Evolutionary conservation across 2,797 vertebrate genomes (phyloP), one percentile per base, ranked within the genome.

Genomic region (Vipera ursinii): DNA sequence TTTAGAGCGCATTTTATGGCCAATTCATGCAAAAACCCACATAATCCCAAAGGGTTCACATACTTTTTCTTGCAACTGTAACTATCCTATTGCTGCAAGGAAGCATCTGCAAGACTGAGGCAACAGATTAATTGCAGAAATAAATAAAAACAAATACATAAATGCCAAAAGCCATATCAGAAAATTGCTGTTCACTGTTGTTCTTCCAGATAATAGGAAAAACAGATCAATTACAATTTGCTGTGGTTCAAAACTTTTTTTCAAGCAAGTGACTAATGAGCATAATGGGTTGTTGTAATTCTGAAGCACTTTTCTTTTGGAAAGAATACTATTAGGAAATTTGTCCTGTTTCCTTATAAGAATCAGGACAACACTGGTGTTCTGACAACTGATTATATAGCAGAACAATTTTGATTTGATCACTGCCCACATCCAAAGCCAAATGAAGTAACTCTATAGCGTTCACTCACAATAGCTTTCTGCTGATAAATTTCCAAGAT

Each of bases 181-280:
- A 87, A 56, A 78, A 73, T 87, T 94, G 86, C 86, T 10, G 15
- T 92, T 92, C 94, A 26, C 87, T 90, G 51, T 91, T 82, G 95
- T 90, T 91, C 94, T 69, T 90, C 7, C 90, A 95, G 91, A 93
- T 60, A 94, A 92, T 94, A 55, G 93, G 88, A 93, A 95, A 93
- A 92, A 82, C 88, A 94, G 86, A 78, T 90, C 14, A 2, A 48
- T 90, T 95, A 44, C 89, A 95, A 92, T 94, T 95, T 91, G 93
- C 91, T 86, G 89, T 95, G 63, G 60, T 95, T 91, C 95, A 96
- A 95, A 96, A 96, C 78, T 92, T 56, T 24, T 57, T 6, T 55
- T 96, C 96, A 96, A 97, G 95, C 86, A 90, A 63, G 86, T 96
- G 93, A 96, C 94, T 96, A 97, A 97, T 96, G 94, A 95, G 89